Evolutionary conservation across 37 sponge, comb jelly and placozoan genomes (phyloP), one percentile per base, ranked within the genome.

Genomic region (Geodia barretti): DNA sequence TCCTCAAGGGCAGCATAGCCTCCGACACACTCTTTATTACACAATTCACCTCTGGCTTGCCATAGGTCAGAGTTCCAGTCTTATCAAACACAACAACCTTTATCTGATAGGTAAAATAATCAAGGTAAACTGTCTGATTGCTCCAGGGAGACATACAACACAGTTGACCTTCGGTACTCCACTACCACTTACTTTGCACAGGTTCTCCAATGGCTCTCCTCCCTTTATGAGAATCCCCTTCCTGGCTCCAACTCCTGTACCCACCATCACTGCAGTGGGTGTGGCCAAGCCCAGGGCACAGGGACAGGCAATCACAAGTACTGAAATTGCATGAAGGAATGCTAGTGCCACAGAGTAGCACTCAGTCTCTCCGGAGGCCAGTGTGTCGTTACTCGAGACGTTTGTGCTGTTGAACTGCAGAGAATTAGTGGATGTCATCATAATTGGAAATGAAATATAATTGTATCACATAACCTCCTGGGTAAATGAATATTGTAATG

Each of bases 181-280:
- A 47, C 14, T n/a, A 68, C 9, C 66, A 29, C 24, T 38, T 34
- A 70, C 71, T 36, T 70, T 70, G 41, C 39, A 36, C 3, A 36
- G 4, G 41, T 33, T 36, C 8, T 70, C 71, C 71, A 70, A 37
- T 11, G 71, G 71, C 41, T 70, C 71, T 37, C 71, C 71, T 38
- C 71, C 71, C 39, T 70, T 70, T 33, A 70, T 70, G 24, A 70
- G n/a, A 14, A 70, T 70, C 25, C 71, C 71, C 25, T 70, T 68
- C n/a, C 36, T 30, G 0, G 71, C 71, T 36, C 71, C 71, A 14
- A 70, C 39, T 38, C 71, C 71, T 32, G 97, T 96, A 23, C 97
- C 97, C 60, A 96, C 93, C 89, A 96, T 96, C 25, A 96, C 97
- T 24, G 97, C 97, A 63, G 97, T 96, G 77, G 97, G 97, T 64